A percentile compares a stretch with the other conserved stretches of the same genome.
Conservation (phyloP, 2,797 vertebrate species). For the Rhabdophis nuchalis region DNA sequence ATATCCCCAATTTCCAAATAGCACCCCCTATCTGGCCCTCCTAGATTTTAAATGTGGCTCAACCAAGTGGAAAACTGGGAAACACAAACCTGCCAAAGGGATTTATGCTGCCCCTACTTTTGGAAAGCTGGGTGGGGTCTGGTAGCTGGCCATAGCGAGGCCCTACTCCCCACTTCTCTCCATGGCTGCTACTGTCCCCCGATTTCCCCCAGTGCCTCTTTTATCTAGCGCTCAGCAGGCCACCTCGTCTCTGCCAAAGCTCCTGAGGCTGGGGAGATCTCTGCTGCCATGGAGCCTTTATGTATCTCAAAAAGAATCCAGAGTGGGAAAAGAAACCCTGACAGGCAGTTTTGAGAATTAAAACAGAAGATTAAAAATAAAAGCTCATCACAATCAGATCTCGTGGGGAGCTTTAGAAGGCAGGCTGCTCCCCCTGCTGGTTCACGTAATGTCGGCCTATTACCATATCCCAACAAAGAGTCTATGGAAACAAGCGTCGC, state of each 20-base stretch:
- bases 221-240: constrained; percentile 29
- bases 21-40: background rate
- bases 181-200: background rate
- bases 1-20: background rate
- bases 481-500: background rate
- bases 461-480: background rate
- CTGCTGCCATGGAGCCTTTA: constrained; percentile 25
- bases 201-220: constrained; percentile 21
- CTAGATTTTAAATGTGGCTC: background rate
- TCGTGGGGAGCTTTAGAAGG: background rate
- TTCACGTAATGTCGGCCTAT: background rate
- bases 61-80: background rate
- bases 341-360: constrained; percentile 19
- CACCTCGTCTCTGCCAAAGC: background rate
- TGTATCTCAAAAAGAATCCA: constrained; percentile 22
- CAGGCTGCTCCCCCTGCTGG: constrained; percentile 34
- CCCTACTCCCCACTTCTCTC: background rate
- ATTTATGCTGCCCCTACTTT: background rate
- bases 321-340: background rate
- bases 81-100: background rate
- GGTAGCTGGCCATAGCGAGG: background rate
- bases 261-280: background rate
- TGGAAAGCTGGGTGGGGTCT: background rate
- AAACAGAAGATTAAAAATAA: constrained; percentile 21
- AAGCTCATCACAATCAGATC: background rate